phyloP scores from a whole-genome alignment of 2,113 vertebrate species.

The Lamprologus sp. region DNA sequence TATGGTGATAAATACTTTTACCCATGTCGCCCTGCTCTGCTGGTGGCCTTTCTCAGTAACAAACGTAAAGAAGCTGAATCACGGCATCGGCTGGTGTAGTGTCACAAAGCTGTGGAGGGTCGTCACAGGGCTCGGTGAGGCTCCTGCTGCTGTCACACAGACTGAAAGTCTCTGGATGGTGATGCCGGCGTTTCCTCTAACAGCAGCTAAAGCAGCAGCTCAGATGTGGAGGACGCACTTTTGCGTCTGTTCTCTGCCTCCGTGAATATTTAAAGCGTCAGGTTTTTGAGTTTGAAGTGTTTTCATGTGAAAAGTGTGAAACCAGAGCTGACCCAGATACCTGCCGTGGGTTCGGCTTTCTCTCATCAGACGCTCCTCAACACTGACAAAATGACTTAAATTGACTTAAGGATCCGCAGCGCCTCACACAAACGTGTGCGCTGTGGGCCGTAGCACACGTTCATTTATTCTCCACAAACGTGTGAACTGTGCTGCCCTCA shows the following conservation, averaged over 20 bases:
- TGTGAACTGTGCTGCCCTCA: neutral
- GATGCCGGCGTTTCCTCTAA: neutral
- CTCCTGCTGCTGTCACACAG: neutral
- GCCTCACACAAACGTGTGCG: neutral
- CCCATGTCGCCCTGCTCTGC: fast-evolving
- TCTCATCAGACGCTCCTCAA: neutral
- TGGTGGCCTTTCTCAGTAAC: neutral
- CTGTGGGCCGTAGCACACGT: neutral
- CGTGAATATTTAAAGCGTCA: neutral
- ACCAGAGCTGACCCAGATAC: neutral
- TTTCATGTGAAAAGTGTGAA: neutral
- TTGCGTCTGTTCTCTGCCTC: neutral
- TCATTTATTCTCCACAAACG: neutral
- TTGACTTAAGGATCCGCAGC: neutral
- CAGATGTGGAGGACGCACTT: neutral
- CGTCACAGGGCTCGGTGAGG: neutral
- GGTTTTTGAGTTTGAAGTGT: neutral
- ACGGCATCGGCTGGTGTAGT: neutral
- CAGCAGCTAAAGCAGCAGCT: neutral
- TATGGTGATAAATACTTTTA: neutral
- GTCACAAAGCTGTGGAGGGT: neutral
- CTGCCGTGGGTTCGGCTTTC: neutral
- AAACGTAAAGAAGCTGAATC: neutral
- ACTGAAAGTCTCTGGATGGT: neutral
- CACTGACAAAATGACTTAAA: neutral